Percentiles rank a stretch among this genome's conserved stretches.
These are phyloP conservation scores for Tragelaphus buxtoni DNA, from an alignment of 2,113 vertebrate genomes.

Conservation along the genomic window DNA sequence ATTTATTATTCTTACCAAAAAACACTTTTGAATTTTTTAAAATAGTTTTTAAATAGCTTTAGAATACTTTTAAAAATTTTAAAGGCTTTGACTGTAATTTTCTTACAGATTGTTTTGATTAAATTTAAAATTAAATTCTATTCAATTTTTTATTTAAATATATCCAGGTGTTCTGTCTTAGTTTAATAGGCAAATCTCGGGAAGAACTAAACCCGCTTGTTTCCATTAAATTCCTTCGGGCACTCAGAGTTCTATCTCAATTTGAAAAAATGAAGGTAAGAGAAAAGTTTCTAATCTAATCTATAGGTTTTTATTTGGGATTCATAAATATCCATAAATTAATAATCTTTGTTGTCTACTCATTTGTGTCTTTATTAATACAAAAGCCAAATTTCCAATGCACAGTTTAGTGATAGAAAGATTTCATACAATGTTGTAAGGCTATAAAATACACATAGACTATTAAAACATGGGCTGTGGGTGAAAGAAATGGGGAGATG, in stretches of 20 bases:
- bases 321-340: not conserved
- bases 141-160: constrained; percentile 18
- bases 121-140: not conserved
- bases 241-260: constrained; percentile 92
- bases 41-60: not conserved
- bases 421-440: not conserved
- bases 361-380: not conserved
- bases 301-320: not conserved
- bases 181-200: constrained; percentile 87
- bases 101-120: not conserved
- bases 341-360: not conserved
- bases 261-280: constrained; percentile 99
- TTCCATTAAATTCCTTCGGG: constrained; percentile 94
- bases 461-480: not conserved
- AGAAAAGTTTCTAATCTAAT: constrained; percentile 10
- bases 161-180: constrained; percentile 92
- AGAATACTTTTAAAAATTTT: not conserved
- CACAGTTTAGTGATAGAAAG: not conserved
- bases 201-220: constrained; percentile 79
- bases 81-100: not conserved
- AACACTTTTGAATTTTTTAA: not conserved
- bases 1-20: not conserved
- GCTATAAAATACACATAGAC: not conserved
- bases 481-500: not conserved
- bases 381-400: not conserved